Evolutionary conservation across 1,140 invertebrate genomes (phyloP), one percentile per base, ranked within the genome.

Genomic region (Trachelipus rathkii): DNA sequence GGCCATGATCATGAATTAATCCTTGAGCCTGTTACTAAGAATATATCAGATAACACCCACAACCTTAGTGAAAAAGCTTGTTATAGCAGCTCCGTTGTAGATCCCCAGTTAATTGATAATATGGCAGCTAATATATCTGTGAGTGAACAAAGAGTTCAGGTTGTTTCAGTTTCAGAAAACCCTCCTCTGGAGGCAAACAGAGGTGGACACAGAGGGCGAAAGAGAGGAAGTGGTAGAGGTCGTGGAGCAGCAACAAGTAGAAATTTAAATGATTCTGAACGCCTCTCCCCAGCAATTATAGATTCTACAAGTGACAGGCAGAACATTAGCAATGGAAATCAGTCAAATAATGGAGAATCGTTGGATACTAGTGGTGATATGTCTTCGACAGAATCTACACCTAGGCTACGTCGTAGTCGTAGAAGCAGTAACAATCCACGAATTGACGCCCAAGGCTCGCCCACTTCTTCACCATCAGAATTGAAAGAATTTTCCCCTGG

Each of bases 191-290:
- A 24, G 11, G 11, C 19, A 11, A 70, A 70, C 24, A 33, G 19
- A 24, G 7, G 13, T 60, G 68, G 68, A n/a, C 19, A 70, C 24
- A 70, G 68, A 21, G 24, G 15, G 1, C 10, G 19, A 13, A 70
- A 33, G 24, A 70, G 68, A 33, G 24, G 68, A 24, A 70, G 68
- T 70, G 68, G 68, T 3, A 70, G 68, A 24, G 68, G 68, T 2
- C 11, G 50, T 13, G 50, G 50, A 15, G 19, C 50, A 60, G 68
- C n/a, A 70, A 33, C 23, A 10, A 11, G 11, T 21, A 60, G 13
- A 60, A 60, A 15, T 60, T 1, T 60, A 60, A 21, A 60, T 60
- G 53, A n/a, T 3, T n/a, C 53, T 60, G 53, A n/a, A 60, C 53
- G 19, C 19, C 13, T 60, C 13, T 15, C 53, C 1, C 53, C 53